A percentile compares a stretch with the other conserved stretches of the same genome.
These are phyloP conservation scores for Equus przewalskii DNA, from an alignment of 2,113 vertebrate species.

Conservation along the genomic window DNA sequence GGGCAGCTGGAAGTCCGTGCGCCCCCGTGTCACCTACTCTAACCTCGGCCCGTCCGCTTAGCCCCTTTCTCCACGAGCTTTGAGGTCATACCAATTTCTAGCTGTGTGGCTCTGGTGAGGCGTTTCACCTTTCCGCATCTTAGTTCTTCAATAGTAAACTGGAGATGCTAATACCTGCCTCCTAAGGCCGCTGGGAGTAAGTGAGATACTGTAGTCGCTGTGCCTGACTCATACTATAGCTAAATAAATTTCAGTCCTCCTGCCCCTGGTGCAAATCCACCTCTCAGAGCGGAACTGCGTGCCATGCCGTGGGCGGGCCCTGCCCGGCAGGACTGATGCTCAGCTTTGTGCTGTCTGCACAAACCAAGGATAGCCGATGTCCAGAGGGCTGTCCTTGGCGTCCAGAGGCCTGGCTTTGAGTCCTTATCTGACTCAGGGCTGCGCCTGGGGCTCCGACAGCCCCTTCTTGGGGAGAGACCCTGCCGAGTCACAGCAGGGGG, in stretches of 20 bases:
- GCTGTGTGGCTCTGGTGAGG: not conserved
- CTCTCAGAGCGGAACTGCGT: not conserved
- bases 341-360: rapidly evolving
- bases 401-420: not conserved
- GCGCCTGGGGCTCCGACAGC: not conserved
- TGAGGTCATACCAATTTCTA: not conserved
- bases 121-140: not conserved
- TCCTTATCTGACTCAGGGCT: not conserved
- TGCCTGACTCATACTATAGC: not conserved
- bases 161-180: not conserved
- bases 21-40: not conserved
- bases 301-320: not conserved
- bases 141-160: not conserved
- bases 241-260: not conserved
- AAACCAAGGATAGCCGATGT: not conserved
- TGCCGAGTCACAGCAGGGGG: not conserved
- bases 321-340: not conserved
- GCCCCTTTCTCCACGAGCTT: not conserved
- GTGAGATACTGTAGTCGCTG: too few species aligned
- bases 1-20: not conserved
- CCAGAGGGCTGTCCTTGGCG: not conserved
- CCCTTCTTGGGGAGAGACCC: not conserved
- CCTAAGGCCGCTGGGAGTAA: not conserved
- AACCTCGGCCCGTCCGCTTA: not conserved
- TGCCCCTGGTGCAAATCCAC: not conserved